phyloP scores from a whole-genome alignment of 2,888 invertebrate genomes.

The Incurvaria masculella region DNA sequence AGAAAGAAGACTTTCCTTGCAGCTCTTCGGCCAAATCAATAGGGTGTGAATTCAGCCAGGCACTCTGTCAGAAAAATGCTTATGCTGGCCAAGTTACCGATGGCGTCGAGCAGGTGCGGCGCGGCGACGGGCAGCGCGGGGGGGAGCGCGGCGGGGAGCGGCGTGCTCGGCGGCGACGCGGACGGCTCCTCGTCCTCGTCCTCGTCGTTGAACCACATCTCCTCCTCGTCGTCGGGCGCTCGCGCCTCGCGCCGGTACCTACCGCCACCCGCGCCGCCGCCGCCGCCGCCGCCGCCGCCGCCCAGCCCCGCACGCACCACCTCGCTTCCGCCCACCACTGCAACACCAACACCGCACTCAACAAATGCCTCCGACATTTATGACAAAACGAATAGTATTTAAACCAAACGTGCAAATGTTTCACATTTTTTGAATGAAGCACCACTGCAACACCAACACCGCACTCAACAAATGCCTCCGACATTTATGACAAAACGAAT shows the following conservation, averaged over 20 bases:
- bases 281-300: conserved; percentile 72
- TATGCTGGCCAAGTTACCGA: conserved; percentile 25
- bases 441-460: conserved; percentile 25
- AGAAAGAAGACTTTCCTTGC: too few relatives aligned
- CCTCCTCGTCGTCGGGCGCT: conserved; percentile 95
- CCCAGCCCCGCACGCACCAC: conserved; percentile 59
- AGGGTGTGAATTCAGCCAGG: too few relatives aligned
- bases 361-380: too few relatives aligned
- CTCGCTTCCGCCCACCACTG: conserved; percentile 41
- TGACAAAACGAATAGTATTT: too few relatives aligned
- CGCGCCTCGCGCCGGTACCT: conserved; percentile 90
- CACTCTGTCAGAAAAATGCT: too few relatives aligned
- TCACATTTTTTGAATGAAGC: too few relatives aligned
- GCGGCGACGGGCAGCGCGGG: conserved; percentile 26
- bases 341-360: too few relatives aligned
- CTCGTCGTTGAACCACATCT: conserved; percentile 98
- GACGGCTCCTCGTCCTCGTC: conserved; percentile 87
- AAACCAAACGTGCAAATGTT: too few relatives aligned
- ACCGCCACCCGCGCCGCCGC: conserved; percentile 25
- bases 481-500: too few relatives aligned
- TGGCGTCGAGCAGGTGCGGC: conserved; percentile 47
- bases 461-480: too few relatives aligned
- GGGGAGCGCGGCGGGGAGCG: conserved; percentile 18
- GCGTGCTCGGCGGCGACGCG: conserved; percentile 38
- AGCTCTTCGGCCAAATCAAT: too few relatives aligned